Percentiles rank a stretch among this genome's conserved stretches.
phyloP scores from a whole-genome alignment of 2,797 vertebrate genomes.

The Staurois parvus region DNA sequence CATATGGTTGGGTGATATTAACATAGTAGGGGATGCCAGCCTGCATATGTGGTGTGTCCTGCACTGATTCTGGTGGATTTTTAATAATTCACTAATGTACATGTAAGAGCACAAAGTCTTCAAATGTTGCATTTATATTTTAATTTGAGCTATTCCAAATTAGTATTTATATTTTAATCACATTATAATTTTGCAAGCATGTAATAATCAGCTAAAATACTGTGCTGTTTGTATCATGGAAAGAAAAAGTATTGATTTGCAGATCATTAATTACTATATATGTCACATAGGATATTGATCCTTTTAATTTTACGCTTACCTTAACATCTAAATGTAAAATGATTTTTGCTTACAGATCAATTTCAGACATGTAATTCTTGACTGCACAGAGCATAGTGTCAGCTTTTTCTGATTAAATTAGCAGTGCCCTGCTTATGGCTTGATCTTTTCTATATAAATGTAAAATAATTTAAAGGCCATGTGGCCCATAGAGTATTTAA shows the following conservation, averaged over 20 bases:
- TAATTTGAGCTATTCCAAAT: neutral
- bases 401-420: conserved; percentile 41
- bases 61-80: too few species aligned
- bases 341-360: conserved; percentile 48
- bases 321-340: conserved; percentile 53
- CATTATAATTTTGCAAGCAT: conserved; percentile 19
- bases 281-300: conserved; percentile 46
- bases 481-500: neutral
- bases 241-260: conserved; percentile 31
- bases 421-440: conserved; percentile 17
- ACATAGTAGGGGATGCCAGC: too few species aligned
- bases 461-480: neutral
- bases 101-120: too few species aligned
- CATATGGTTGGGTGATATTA: too few species aligned
- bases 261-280: conserved; percentile 37
- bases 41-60: too few species aligned
- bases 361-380: conserved; percentile 47
- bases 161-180: neutral
- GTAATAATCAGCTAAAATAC: conserved; percentile 29
- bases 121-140: neutral
- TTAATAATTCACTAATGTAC: too few species aligned
- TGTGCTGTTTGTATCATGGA: neutral
- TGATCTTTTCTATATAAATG: conserved; percentile 30
- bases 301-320: conserved; percentile 51
- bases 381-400: conserved; percentile 32